phyloP scores from a whole-genome alignment of 2,797 vertebrate genomes.

The Ctenochaetus hawaiiensis region DNA sequence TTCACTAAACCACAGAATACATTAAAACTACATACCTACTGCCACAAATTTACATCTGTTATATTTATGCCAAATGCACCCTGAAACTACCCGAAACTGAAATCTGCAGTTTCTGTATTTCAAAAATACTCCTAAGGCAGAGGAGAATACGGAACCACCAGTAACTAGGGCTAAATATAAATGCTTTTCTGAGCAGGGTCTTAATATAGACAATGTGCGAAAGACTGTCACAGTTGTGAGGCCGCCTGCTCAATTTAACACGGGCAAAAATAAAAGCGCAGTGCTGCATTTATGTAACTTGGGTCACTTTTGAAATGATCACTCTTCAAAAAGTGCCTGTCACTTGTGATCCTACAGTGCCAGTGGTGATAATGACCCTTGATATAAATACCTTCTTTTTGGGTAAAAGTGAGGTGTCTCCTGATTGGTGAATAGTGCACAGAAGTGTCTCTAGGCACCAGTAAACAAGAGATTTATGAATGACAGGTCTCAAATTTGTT shows the following conservation, averaged over 20 bases:
- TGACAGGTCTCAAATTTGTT: constrained; percentile 81
- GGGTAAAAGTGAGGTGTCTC: constrained; percentile 31
- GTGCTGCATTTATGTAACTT: constrained; percentile 80
- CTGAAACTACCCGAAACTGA: constrained; percentile 54
- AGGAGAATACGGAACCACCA: constrained; percentile 82
- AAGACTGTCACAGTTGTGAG: constrained; percentile 84
- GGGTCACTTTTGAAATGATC: constrained; percentile 56
- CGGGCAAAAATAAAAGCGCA: constrained; percentile 79
- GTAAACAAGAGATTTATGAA: constrained; percentile 86
- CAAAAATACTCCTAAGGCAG: constrained; percentile 68
- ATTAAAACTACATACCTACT: constrained; percentile 5
- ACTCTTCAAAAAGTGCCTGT: constrained; percentile 24
- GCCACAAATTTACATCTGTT: constrained; percentile 25
- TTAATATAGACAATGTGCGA: constrained; percentile 87
- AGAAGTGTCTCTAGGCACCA: constrained; percentile 66
- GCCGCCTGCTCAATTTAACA: constrained; percentile 82
- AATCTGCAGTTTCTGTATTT: constrained; percentile 70
- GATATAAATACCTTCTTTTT: constrained; percentile 31
- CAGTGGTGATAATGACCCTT: constrained; percentile 6
- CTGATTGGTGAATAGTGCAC: constrained; percentile 61
- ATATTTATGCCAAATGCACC: constrained; percentile 35
- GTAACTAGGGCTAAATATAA: constrained; percentile 85
- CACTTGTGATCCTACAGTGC: constrained; percentile 17
- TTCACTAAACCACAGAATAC: constrained; percentile 22
- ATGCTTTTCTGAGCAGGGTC: constrained; percentile 82